Percentiles rank a stretch among this genome's conserved stretches.
Evolutionary conservation across 2,113 vertebrate genomes (phyloP).

Genomic region (Pterocles gutturalis): DNA sequence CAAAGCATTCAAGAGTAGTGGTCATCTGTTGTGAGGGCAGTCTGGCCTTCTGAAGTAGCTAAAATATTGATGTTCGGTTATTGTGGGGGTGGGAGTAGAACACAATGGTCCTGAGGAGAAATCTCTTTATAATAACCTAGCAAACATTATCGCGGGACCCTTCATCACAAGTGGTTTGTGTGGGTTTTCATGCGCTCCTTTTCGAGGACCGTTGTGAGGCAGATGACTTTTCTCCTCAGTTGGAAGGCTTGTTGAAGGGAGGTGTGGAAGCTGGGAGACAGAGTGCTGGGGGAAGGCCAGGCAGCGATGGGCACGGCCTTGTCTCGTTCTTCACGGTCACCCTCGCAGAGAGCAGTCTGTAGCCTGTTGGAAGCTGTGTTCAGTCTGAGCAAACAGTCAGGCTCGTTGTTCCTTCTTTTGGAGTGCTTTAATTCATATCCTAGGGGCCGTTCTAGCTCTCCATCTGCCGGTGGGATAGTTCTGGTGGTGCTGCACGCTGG

Average conservation of each 20-base stretch:
- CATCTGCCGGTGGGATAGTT: background rate
- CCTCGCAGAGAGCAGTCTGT: background rate
- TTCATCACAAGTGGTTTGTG: background rate
- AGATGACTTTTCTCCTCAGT: background rate
- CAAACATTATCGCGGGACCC: background rate
- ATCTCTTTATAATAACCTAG: background rate
- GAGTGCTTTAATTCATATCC: no score
- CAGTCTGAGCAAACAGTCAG: background rate
- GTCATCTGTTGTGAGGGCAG: background rate
- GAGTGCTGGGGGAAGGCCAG: background rate
- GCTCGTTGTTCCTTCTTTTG: background rate
- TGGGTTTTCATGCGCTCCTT: background rate
- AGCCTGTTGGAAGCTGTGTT: background rate
- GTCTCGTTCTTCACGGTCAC: fast-evolving
- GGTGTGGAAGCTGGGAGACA: background rate
- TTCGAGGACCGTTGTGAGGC: background rate
- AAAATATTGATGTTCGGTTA: background rate
- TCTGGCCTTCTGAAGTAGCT: background rate
- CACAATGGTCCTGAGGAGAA: background rate
- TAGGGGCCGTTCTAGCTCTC: fast-evolving
- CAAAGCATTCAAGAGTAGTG: background rate
- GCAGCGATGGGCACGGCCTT: fast-evolving
- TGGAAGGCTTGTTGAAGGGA: background rate
- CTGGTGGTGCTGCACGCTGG: fast-evolving
- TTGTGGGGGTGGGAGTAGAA: background rate